Conservation (phyloP, 2,888 invertebrate genomes). For the Siphlonurus alternatus region DNA sequence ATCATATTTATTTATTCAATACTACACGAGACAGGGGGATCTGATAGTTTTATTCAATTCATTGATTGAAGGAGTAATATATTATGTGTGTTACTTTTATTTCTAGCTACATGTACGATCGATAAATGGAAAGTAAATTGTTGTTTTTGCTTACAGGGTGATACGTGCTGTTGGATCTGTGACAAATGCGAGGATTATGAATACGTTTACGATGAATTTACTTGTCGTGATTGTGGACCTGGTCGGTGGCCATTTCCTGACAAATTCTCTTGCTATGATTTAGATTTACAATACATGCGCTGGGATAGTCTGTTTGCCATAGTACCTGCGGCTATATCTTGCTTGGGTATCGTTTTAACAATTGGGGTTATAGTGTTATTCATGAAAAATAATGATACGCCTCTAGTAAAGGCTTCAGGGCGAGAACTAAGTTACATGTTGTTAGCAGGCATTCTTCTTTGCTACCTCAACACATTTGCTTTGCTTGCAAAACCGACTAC, state of each 20-base stretch:
- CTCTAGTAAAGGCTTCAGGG: constrained; percentile 36
- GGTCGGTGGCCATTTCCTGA: constrained; percentile 44
- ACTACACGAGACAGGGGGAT: no score
- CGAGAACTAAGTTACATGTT: constrained; percentile 45
- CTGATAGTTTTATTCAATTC: no score
- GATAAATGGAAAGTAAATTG: no score
- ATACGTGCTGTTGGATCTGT: constrained; percentile 57
- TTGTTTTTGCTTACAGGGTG: no score
- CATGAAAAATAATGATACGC: constrained; percentile 45
- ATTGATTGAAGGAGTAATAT: no score
- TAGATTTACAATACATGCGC: constrained; percentile 42
- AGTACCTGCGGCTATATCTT: constrained; percentile 42
- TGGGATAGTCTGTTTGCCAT: constrained; percentile 49
- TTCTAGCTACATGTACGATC: no score
- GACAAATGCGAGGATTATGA: constrained; percentile 51
- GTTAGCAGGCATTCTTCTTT: constrained; percentile 40
- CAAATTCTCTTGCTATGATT: constrained; percentile 40
- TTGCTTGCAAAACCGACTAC: constrained; percentile 38
- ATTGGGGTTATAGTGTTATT: constrained; percentile 41
- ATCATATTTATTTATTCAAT: no score
- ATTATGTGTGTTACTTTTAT: no score
- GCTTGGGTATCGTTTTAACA: constrained; percentile 42
- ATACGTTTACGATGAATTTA: constrained; percentile 44
- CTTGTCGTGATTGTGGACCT: constrained; percentile 44
- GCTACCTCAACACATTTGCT: constrained; percentile 44